Conservation (phyloP, 1,140 invertebrate species). For the Bombus pyrosoma region DNA sequence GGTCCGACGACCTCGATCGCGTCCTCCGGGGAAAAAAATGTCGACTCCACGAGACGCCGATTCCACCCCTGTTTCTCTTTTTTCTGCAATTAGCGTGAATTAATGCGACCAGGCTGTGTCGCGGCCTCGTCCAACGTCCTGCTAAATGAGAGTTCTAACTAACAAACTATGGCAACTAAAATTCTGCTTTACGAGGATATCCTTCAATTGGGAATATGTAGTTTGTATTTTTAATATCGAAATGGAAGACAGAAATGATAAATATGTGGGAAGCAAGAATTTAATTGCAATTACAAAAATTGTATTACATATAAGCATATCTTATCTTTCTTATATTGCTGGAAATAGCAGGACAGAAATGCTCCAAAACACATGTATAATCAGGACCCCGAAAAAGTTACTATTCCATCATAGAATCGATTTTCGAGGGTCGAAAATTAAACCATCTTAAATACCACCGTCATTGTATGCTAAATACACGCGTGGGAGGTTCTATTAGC, state of each 20-base stretch:
- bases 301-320: no score
- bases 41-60: constrained; percentile 6
- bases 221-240: no score
- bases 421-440: background rate
- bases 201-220: no score
- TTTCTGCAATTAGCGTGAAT: constrained; percentile 45
- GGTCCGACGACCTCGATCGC: constrained; percentile 34
- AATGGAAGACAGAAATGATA: no score
- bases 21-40: constrained; percentile 10
- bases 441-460: background rate
- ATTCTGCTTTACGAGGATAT: background rate
- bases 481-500: constrained; percentile 44
- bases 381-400: background rate
- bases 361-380: no score
- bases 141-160: background rate
- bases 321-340: no score
- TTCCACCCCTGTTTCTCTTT: background rate
- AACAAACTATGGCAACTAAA: constrained; percentile 14
- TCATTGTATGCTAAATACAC: constrained; percentile 59
- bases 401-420: background rate
- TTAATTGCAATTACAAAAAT: no score
- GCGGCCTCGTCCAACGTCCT: background rate
- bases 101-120: constrained; percentile 17
- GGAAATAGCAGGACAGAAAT: no score
- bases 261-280: no score